These are phyloP conservation scores for Neoniphon sammara DNA, from an alignment of 2,797 vertebrate genomes.

Conservation along the genomic window DNA sequence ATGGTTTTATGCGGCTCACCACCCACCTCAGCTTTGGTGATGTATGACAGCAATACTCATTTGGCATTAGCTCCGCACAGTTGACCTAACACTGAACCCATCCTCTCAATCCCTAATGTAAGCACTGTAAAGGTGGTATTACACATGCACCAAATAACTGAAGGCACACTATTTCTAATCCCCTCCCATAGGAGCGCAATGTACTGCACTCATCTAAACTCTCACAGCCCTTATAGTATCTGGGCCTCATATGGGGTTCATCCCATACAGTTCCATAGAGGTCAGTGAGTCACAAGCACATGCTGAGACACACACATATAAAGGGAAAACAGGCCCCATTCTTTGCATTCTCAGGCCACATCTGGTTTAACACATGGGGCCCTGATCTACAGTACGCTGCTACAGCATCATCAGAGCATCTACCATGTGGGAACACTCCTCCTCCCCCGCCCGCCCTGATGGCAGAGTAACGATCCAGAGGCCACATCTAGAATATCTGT, in stretches of 20 bases:
- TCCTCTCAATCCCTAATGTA: conserved; percentile 31
- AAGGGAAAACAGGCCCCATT: conserved; percentile 48
- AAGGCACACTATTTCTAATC: conserved; percentile 4
- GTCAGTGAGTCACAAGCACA: conserved; percentile 12
- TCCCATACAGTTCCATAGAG: conserved; percentile 15
- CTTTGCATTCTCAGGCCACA: conserved; percentile 59
- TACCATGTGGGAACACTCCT: conserved; percentile 16
- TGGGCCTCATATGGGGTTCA: background rate
- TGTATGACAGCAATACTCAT: conserved; percentile 25
- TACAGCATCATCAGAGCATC: conserved; percentile 34
- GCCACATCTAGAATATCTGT: conserved; percentile 39
- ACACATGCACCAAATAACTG: conserved; percentile 40
- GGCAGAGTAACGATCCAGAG: conserved; percentile 32
- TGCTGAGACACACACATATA: conserved; percentile 16
- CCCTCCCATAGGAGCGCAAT: background rate
- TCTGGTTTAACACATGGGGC: conserved; percentile 59
- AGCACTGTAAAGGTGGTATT: conserved; percentile 30
- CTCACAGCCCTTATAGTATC: conserved; percentile 2
- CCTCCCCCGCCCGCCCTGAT: conserved; percentile 41
- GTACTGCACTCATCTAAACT: conserved; percentile 6
- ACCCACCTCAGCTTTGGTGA: conserved; percentile 28
- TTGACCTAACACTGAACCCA: conserved; percentile 43
- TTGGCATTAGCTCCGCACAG: conserved; percentile 22
- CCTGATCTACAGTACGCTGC: conserved; percentile 16
- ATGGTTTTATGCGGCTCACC: conserved; percentile 13